A percentile compares a stretch with the other conserved stretches of the same genome.
These are phyloP conservation scores for Odiellus spinosus DNA, from an alignment of 2,888 invertebrate genomes.

Conservation along the genomic window DNA sequence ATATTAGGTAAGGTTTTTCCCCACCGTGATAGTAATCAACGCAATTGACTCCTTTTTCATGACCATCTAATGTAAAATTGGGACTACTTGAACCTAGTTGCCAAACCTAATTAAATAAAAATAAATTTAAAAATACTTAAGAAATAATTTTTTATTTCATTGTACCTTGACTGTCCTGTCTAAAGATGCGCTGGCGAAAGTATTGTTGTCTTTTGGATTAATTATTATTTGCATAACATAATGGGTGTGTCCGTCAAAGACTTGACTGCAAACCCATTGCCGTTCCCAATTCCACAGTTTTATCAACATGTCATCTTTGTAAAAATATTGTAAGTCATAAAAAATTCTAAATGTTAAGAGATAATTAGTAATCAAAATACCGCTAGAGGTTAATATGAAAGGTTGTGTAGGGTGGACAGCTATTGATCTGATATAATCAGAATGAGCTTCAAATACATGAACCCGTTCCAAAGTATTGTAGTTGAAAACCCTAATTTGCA, in stretches of 20 bases:
- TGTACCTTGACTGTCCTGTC: conserved; percentile 84
- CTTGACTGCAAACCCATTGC: conserved; percentile 92
- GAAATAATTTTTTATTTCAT: not conserved
- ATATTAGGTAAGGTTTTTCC: conserved; percentile 96
- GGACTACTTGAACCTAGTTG: conserved; percentile 92
- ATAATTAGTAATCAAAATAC: conserved; percentile 38
- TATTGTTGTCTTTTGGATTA: conserved; percentile 99
- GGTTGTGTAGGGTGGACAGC: conserved; percentile 95
- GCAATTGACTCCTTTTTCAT: conserved; percentile 97
- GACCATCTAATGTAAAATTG: conserved; percentile 92
- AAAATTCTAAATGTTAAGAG: too few relatives aligned
- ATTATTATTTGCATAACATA: conserved; percentile 99
- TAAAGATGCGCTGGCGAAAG: conserved; percentile 96
- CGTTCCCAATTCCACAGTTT: conserved; percentile 99
- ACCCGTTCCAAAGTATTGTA: conserved; percentile 95
- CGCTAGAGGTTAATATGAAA: conserved; percentile 87
- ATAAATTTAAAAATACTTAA: not conserved
- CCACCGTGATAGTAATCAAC: conserved; percentile 98
- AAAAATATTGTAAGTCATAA: conserved; percentile 15
- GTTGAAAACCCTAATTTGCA: conserved; percentile 76
- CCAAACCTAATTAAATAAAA: conserved; percentile 60
- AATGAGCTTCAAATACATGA: conserved; percentile 93
- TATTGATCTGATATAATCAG: conserved; percentile 92
- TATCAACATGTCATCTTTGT: conserved; percentile 84
- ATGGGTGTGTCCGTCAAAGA: conserved; percentile 97